These are phyloP conservation scores for Eremophila alpestris DNA, from an alignment of 2,797 vertebrate species.

Conservation along the genomic window DNA sequence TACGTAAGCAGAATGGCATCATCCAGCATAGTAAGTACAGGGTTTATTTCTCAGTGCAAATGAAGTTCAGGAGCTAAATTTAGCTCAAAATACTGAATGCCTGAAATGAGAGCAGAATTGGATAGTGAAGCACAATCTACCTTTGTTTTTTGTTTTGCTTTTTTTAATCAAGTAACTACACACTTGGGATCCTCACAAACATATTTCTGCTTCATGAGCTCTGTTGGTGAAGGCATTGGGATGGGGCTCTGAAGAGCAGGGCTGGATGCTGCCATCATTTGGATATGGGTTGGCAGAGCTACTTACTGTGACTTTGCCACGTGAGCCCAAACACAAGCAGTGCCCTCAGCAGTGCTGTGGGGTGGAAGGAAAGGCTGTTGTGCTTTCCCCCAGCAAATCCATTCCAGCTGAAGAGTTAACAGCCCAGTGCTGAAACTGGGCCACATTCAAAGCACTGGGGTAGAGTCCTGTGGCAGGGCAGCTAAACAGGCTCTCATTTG, in stretches of 20 bases:
- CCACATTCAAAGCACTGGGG: fast-evolving
- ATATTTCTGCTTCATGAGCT: neutral
- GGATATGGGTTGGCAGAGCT: neutral
- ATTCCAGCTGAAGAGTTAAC: neutral
- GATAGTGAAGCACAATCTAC: neutral
- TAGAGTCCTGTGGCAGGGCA: neutral
- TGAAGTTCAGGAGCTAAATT: neutral
- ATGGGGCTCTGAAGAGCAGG: neutral
- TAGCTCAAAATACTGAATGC: neutral
- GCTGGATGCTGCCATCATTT: neutral
- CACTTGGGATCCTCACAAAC: neutral
- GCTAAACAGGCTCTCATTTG: neutral
- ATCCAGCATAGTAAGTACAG: neutral
- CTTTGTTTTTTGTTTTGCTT: too few relatives aligned
- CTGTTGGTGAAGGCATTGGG: neutral
- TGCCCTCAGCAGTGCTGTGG: neutral
- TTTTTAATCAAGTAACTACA: neutral
- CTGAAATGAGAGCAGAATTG: neutral
- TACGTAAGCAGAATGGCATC: neutral
- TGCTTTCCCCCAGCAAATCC: neutral
- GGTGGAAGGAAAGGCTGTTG: neutral
- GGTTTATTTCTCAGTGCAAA: neutral
- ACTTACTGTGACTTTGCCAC: fast-evolving
- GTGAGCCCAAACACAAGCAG: neutral
- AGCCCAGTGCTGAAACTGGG: neutral